Evolutionary conservation across 1,140 invertebrate genomes (phyloP), one percentile per base, ranked within the genome.

Genomic region (Ylistrum balloti): DNA sequence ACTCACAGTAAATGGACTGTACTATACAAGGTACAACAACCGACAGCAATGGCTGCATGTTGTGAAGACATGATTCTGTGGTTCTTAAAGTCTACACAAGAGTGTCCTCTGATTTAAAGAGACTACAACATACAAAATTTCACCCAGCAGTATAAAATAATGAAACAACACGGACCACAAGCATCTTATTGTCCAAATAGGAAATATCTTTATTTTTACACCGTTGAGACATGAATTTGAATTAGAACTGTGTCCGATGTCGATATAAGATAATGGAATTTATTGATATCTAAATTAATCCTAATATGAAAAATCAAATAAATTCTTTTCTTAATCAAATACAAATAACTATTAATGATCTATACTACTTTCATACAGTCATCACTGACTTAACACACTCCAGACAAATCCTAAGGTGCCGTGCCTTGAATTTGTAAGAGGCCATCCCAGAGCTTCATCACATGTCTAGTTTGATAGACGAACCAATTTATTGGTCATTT

Each of bases 401-500:
- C 5, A 74, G 56, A 74, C 56, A 74, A 74, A 74, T 74, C 5
- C 11, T 74, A n/a, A 7, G 28, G 56, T 17, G 9, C 56, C 1
- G 17, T 7, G 56, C n/a, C 56, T n/a, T 13, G 17, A 74, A 28
- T 74, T 17, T 74, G 56, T 28, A 74, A 22, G 1, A 11, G 13
- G 9, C 56, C 56, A 74, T 74, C 56, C 22, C 22, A 0, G 0
- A 5, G n/a, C n/a, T 5, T 74, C 56, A 74, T 74, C 56, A 45
- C 41, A 74, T 74, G 56, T 74, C 56, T 74, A 17, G 56, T n/a
- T 74, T n/a, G 5, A 74, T 28, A 17, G 56, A 74, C 56, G 3
- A 74, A 74, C 56, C 41, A n/a, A n/a, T 74, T 74, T 74, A 74
- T 28, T 74, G 56, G 56, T 74, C 56, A 74, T 74, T 74, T 74